Evolutionary conservation across 2,888 invertebrate genomes (phyloP), one percentile per base, ranked within the genome.

Genomic region (Drosophila colorata): DNA sequence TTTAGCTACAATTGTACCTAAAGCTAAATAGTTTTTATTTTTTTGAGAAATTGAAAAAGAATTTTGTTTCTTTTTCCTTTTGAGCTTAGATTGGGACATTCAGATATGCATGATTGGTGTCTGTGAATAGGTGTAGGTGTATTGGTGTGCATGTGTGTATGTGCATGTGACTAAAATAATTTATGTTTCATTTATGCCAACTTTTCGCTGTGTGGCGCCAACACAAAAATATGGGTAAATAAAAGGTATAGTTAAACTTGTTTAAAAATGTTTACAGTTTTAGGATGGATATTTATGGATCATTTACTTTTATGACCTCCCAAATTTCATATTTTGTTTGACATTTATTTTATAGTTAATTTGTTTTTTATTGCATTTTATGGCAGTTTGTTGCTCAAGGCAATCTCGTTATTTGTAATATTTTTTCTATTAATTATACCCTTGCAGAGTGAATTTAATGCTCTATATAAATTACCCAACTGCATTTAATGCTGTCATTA

Each of bases 1-100:
- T 86, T 83, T 86, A 83, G 64, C 83, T 83, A 83, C 86, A 61
- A 82, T 72, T 74, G 69, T 70, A 86, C 61, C 84, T 85, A 74
- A 86, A 67, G 61, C 61, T 77, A 61, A 78, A 66, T 79, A 85
- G 86, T 71, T 78, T 33, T 33, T 28, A 9, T 6, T 31, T 33
- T 56, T 49, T 53, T 47, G 74, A 71, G 74, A 78, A 81, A 69
- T 71, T 69, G 53, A 63, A 63, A 66, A 60, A 55, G 76, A 53
- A 48, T 44, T 58, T 61, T 51, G 38, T 41, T 18, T 60, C 46
- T 28, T 28, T 9, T 28, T 28, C 28, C 3, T 28, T 28, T 28
- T 9, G n/a, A 25, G 20, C 44, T 71, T 64, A 53, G 61, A 85
- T 58, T 57, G 51, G 74, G 74, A 57, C 61, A 78, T 78, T 69